These are phyloP conservation scores for Spea bombifrons DNA, from an alignment of 2,113 vertebrate species.

Conservation along the genomic window DNA sequence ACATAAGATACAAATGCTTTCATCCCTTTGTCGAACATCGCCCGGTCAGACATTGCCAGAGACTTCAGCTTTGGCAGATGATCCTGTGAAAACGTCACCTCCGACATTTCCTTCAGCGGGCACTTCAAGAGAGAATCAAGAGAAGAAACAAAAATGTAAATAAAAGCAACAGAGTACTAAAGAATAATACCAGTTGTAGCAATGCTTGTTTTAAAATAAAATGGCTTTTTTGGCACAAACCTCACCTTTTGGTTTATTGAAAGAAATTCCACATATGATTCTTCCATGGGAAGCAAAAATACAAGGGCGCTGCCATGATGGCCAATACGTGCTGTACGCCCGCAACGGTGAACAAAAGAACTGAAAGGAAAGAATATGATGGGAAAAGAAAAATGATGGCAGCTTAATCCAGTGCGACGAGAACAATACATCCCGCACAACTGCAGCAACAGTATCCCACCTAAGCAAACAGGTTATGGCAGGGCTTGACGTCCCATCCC, in stretches of 20 bases:
- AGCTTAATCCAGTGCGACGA: too few relatives aligned
- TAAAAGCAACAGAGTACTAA: background rate
- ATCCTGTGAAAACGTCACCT: slow-evolving; percentile 66
- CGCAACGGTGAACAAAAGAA: slow-evolving; percentile 94
- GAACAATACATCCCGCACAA: too few relatives aligned
- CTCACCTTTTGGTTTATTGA: slow-evolving; percentile 93
- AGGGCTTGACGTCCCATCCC: too few relatives aligned
- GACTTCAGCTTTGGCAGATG: slow-evolving; percentile 81
- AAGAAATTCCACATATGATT: slow-evolving; percentile 83
- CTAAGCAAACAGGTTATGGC: too few relatives aligned
- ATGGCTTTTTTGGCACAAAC: background rate
- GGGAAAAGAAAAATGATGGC: too few relatives aligned
- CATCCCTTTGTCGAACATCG: slow-evolving; percentile 87
- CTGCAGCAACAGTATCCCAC: too few relatives aligned
- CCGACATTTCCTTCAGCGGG: slow-evolving; percentile 79
- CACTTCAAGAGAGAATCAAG: slow-evolving; percentile 66
- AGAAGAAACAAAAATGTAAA: background rate
- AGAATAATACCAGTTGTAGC: background rate
- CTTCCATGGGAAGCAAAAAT: slow-evolving; percentile 95
- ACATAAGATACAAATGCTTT: slow-evolving; percentile 85
- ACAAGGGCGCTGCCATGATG: slow-evolving; percentile 82
- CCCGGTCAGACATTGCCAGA: slow-evolving; percentile 79
- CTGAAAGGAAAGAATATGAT: slow-evolving; percentile 58
- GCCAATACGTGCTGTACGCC: slow-evolving; percentile 89
- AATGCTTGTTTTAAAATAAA: background rate